Conservation (phyloP, 2,888 invertebrate genomes). For the Merodon equestris region DNA sequence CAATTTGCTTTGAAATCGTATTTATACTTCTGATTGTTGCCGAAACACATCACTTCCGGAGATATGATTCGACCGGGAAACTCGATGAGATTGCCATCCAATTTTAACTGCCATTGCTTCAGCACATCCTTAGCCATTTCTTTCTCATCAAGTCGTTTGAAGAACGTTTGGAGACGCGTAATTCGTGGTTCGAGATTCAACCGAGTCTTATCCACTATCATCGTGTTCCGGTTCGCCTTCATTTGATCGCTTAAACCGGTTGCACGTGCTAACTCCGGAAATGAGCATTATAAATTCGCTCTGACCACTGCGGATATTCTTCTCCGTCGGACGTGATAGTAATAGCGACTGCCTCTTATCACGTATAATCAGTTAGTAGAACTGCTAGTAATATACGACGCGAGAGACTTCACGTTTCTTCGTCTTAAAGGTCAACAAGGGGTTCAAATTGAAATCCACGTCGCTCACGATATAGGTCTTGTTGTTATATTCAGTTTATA, state of each 20-base stretch:
- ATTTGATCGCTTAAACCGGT: conserved; percentile 89
- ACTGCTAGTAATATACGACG: conserved; percentile 83
- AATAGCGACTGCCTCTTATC: conserved; percentile 88
- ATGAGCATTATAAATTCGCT: conserved; percentile 85
- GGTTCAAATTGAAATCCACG: conserved; percentile 83
- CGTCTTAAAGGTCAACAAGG: conserved; percentile 82
- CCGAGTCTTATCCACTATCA: conserved; percentile 86
- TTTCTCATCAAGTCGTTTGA: too few relatives aligned
- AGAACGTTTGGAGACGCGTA: conserved; percentile 84
- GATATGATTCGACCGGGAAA: too few relatives aligned
- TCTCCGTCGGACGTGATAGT: conserved; percentile 84
- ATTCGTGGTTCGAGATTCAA: conserved; percentile 85
- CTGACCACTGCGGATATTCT: conserved; percentile 86
- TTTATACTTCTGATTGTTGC: too few relatives aligned
- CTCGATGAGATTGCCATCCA: too few relatives aligned
- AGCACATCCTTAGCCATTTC: too few relatives aligned
- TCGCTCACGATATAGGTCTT: conserved; percentile 84
- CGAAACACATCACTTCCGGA: too few relatives aligned
- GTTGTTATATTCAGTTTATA: conserved; percentile 89
- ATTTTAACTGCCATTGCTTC: too few relatives aligned
- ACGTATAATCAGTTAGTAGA: conserved; percentile 84
- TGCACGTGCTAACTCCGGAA: conserved; percentile 90
- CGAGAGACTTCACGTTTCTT: conserved; percentile 81
- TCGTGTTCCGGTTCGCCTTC: too few relatives aligned
- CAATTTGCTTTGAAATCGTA: too few relatives aligned